phyloP scores from a whole-genome alignment of 1,140 invertebrate species.

The Ips typographus region DNA sequence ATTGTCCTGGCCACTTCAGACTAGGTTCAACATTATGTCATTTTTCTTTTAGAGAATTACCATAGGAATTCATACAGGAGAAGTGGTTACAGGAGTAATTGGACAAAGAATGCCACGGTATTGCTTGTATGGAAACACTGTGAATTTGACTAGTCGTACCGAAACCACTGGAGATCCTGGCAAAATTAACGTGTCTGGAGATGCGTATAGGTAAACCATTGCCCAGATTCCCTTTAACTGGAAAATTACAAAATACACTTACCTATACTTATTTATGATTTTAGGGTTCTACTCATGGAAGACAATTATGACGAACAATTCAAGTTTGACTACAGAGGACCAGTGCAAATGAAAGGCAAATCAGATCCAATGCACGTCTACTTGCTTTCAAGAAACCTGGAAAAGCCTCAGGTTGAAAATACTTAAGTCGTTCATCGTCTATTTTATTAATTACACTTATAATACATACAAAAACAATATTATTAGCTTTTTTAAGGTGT shows the following conservation, averaged over 20 bases:
- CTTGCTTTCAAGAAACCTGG: conserved; percentile 70
- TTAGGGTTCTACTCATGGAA: conserved; percentile 76
- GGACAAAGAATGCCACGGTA: conserved; percentile 97
- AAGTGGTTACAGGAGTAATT: conserved; percentile 95
- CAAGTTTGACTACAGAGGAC: conserved; percentile 82
- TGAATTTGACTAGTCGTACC: conserved; percentile 92
- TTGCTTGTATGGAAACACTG: conserved; percentile 95
- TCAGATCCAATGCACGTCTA: conserved; percentile 94
- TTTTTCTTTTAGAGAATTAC: conserved; percentile 75
- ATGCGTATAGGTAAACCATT: conserved; percentile 80
- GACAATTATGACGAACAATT: conserved; percentile 87
- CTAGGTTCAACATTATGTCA: background rate
- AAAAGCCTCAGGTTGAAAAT: conserved; percentile 18
- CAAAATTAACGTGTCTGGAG: conserved; percentile 91
- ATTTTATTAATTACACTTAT: no score
- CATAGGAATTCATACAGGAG: conserved; percentile 94
- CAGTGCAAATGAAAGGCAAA: conserved; percentile 84
- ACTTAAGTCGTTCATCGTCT: background rate
- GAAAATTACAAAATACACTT: background rate
- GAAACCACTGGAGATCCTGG: conserved; percentile 92
- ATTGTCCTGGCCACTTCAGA: background rate
- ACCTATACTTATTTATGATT: conserved; percentile 23
- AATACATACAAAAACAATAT: no score
- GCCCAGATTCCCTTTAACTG: background rate
- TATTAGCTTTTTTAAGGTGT: no score